Base-by-base conservation (phyloP, 2,797 vertebrate species). In the Thamnophis elegans region DNA sequence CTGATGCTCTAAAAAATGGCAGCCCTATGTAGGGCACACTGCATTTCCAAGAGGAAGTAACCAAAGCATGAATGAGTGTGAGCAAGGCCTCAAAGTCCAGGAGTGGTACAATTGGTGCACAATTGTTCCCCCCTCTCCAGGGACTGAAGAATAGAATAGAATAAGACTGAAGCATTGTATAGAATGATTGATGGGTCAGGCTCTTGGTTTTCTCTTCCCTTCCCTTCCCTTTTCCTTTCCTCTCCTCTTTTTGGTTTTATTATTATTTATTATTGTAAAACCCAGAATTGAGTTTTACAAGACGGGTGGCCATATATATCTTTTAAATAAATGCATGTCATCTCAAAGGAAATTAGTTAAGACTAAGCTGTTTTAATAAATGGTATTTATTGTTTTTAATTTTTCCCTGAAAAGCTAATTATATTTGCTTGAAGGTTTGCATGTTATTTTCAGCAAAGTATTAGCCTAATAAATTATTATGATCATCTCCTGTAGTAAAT, bases 301-400 rank as follows among this genome's bases (percentile, higher is more conserved):
- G 78, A 82, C 47, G 42, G 78, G 20, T 1, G 4, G 10, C 78
- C 78, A 25, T 47, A 82, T 47, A 82, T 25, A 47, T 32, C 16
- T 58, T 56, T 10, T 56, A 88, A 88, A 73, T 56, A 26, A 88
- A 91, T 89, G 53, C 7, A 53, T 60, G 68, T 10, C n/a, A 51
- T 32, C 32, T 65, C n/a, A 13, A 59, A 28, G 13, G 85, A 28
- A n/a, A 54, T 92, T 78, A 56, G 53, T 89, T 65, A 85, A 92
- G 78, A 20, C 28, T 20, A 62, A 60, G 68, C 88, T 92, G n/a
- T 89, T 89, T 85, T 65, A 89, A 85, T 89, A 89, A 28, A 36
- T 53, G 51, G 65, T 89, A 32, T 58, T 82, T 68, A 82, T 51
- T 20, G 16, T 55, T 88, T 85, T 89, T 82, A 82, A 47, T 82